Conservation (phyloP, 1,140 invertebrate species). For the Apis florea region DNA sequence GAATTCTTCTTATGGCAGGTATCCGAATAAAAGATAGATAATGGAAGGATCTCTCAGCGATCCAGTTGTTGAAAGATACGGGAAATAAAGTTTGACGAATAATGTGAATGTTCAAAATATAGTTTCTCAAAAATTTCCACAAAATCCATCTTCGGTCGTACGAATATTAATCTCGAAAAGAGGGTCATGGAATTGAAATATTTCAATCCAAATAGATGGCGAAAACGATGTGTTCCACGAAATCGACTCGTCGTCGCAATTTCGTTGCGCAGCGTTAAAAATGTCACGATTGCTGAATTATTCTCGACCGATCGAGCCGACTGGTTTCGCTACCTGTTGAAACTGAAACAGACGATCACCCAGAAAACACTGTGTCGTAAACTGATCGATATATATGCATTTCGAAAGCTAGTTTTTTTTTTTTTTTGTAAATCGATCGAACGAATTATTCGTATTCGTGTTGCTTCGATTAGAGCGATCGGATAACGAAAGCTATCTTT, state of each 20-base stretch:
- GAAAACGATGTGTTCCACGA: not conserved
- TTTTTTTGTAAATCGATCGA: not conserved
- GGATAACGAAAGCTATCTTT: not conserved
- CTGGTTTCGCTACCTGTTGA: conserved; percentile 30
- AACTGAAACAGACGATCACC: not conserved
- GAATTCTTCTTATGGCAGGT: no score
- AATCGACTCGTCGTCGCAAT: conserved; percentile 5
- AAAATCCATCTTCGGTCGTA: no score
- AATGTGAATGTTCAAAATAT: no score
- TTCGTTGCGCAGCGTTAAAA: conserved; percentile 27
- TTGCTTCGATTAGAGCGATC: not conserved
- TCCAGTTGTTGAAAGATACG: no score
- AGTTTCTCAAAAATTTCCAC: no score
- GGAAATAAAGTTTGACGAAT: no score
- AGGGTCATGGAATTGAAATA: no score
- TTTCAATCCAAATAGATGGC: not conserved
- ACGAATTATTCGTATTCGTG: not conserved
- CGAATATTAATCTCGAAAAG: no score
- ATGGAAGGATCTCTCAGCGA: no score
- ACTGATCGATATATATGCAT: not conserved
- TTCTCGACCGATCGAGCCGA: conserved; percentile 17
- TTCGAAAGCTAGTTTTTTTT: not conserved
- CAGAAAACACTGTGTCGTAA: not conserved
- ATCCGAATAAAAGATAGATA: no score
- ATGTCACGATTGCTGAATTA: conserved; percentile 32